These are phyloP conservation scores for Drosophila mulleri DNA, from an alignment of 2,888 invertebrate species.

Conservation along the genomic window DNA sequence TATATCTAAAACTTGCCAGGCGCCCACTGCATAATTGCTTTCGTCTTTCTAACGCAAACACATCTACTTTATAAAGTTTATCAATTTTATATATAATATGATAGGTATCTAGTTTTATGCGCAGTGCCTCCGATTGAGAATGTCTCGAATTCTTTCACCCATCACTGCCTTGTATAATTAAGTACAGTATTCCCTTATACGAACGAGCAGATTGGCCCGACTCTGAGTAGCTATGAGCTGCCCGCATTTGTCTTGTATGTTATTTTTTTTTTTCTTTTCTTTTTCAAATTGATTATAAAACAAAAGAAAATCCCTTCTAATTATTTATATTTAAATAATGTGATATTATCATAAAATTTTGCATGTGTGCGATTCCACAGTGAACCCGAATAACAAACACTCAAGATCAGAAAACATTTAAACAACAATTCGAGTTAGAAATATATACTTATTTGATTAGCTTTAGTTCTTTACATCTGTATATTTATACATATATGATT, in stretches of 20 bases:
- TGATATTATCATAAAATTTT: constrained; percentile 79
- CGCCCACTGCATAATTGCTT: constrained; percentile 43
- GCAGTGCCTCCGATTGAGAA: constrained; percentile 39
- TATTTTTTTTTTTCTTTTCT: not conserved
- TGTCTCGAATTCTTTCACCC: constrained; percentile 52
- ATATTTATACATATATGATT: constrained; percentile 23
- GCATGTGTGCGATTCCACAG: constrained; percentile 44
- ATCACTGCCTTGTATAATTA: constrained; percentile 72
- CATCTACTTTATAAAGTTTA: constrained; percentile 32
- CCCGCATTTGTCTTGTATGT: constrained; percentile 36
- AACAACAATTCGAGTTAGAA: constrained; percentile 28
- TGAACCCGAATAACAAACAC: constrained; percentile 22
- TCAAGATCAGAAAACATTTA: constrained; percentile 26
- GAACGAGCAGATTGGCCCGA: constrained; percentile 47
- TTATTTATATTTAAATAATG: constrained; percentile 75
- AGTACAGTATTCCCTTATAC: constrained; percentile 68
- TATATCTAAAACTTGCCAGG: constrained; percentile 59
- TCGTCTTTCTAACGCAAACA: constrained; percentile 18
- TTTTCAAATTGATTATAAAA: constrained; percentile 39
- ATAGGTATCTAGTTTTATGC: constrained; percentile 36
- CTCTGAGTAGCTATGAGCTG: constrained; percentile 53
- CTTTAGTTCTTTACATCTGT: constrained; percentile 39
- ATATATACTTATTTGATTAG: constrained; percentile 42
- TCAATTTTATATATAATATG: constrained; percentile 15
- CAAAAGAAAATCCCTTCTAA: constrained; percentile 38